These are phyloP conservation scores for Maccullochella peelii DNA, from an alignment of 2,113 vertebrate species.

Conservation along the genomic window DNA sequence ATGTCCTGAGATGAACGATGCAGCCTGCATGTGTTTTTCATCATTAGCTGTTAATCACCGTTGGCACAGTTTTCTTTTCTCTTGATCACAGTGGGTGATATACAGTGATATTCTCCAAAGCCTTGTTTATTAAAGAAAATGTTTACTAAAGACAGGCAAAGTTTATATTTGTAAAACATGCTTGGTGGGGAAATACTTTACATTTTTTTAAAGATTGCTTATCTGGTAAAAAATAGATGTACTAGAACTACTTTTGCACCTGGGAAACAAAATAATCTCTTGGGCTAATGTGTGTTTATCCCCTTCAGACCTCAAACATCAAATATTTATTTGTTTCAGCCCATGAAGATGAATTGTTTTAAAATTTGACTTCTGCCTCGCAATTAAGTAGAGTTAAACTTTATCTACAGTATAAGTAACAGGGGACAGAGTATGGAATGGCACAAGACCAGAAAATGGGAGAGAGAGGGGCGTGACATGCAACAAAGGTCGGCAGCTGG, in stretches of 20 bases:
- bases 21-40: constrained; percentile 65
- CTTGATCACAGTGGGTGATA: constrained; percentile 57
- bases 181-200: constrained; percentile 14
- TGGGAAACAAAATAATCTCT: constrained; percentile 37
- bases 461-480: too few species aligned
- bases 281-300: constrained; percentile 41
- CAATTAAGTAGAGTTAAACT: not conserved
- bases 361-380: constrained; percentile 10
- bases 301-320: constrained; percentile 34
- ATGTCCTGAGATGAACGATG: constrained; percentile 46
- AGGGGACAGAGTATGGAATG: not conserved
- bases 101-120: constrained; percentile 49
- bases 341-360: constrained; percentile 12
- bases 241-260: constrained; percentile 23
- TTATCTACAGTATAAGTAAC: not conserved
- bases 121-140: constrained; percentile 47
- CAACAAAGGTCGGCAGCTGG: too few species aligned
- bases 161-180: constrained; percentile 53
- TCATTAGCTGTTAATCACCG: constrained; percentile 62
- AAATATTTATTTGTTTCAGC: constrained; percentile 23
- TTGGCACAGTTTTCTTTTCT: constrained; percentile 51
- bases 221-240: constrained; percentile 47
- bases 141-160: constrained; percentile 51
- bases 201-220: constrained; percentile 26
- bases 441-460: not conserved